Conservation (phyloP, 2,113 vertebrate genomes). For the Hylia prasina region DNA sequence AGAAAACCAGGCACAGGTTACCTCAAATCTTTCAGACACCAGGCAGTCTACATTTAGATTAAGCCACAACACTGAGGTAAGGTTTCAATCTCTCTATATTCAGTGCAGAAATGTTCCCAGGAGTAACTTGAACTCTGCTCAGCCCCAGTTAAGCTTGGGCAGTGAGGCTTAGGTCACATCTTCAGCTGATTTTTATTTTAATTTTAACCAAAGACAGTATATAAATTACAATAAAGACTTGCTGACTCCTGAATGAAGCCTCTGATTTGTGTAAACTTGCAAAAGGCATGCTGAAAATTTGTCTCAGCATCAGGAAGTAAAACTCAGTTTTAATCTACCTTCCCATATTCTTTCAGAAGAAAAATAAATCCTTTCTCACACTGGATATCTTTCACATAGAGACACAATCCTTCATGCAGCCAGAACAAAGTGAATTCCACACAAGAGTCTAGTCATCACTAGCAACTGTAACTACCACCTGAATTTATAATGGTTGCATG, state of each 20-base stretch:
- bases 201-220: not conserved
- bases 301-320: not conserved
- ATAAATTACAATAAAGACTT: not conserved
- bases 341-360: not conserved
- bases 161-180: not conserved
- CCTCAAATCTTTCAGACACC: not conserved
- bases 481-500: not conserved
- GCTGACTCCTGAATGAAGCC: not conserved
- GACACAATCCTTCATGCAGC: not conserved
- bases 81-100: not conserved
- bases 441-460: not conserved
- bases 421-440: not conserved
- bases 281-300: not conserved
- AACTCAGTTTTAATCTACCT: not conserved
- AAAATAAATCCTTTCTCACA: not conserved
- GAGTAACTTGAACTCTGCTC: not conserved
- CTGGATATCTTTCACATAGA: not conserved
- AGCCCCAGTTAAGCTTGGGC: not conserved
- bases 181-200: not conserved
- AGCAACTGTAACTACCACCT: not conserved
- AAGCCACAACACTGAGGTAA: not conserved
- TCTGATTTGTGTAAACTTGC: not conserved
- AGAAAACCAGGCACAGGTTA: not conserved
- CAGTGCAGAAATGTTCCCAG: not conserved
- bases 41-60: not conserved